These are phyloP conservation scores for Mesembrinibis cayennensis DNA, from an alignment of 2,113 vertebrate species.

Conservation along the genomic window DNA sequence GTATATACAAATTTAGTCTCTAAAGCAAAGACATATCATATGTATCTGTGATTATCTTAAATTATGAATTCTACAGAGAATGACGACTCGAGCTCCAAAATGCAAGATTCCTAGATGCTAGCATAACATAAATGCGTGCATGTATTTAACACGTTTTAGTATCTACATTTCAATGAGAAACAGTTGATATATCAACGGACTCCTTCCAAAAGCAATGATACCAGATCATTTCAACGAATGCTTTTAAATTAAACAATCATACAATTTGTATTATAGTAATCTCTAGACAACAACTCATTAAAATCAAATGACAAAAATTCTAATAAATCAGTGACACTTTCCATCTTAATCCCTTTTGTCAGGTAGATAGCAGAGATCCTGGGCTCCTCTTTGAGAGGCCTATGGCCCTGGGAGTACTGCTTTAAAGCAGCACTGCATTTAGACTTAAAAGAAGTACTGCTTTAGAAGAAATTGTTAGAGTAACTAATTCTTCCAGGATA, in stretches of 20 bases:
- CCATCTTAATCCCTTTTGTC: neutral
- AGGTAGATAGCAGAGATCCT: neutral
- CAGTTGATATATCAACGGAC: neutral
- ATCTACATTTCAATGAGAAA: neutral
- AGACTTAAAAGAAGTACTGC: neutral
- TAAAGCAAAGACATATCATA: neutral
- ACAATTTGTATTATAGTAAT: neutral
- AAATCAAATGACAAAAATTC: neutral
- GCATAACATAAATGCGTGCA: neutral
- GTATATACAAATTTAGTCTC: neutral
- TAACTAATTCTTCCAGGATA: neutral
- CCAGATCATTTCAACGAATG: neutral
- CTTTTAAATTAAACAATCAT: neutral
- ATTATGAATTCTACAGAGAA: neutral
- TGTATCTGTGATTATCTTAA: neutral
- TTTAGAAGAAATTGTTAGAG: neutral
- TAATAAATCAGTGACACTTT: neutral
- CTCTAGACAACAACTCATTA: neutral
- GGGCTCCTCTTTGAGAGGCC: neutral
- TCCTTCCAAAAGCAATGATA: neutral
- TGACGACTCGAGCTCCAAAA: neutral
- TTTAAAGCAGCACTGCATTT: neutral
- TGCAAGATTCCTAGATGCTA: neutral
- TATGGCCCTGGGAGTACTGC: too few relatives aligned
- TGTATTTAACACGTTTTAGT: neutral